Base-by-base conservation (phyloP, 1,140 invertebrate genomes). In the Papilio aristodemus region DNA sequence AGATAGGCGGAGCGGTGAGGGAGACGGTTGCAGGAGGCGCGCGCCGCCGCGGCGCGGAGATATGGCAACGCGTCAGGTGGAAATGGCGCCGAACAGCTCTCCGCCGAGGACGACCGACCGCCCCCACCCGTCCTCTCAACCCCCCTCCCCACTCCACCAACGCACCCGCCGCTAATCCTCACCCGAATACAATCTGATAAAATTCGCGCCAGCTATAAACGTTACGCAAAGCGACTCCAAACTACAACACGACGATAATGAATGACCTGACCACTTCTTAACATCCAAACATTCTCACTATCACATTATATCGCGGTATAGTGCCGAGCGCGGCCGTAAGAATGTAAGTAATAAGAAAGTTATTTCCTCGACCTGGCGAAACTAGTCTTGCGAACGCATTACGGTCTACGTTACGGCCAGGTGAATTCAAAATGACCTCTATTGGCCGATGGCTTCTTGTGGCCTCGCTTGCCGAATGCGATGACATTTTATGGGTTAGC, bases 31-130 rank as follows among this genome's bases (percentile, higher is more conserved):
- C 73, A 72, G 73, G 77, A 77, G 78, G 81, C 81, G 83, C 81
- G 85, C 84, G 81, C 79, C 77, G 76, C 72, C 77, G 80, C 87
- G 84, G 78, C 79, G 72, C 82, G 74, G 90, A 91, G 89, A 90
- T 91, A 88, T 83, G 86, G 87, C 85, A 86, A 90, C 84, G 89
- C 85, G 89, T 91, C 87, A 91, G 86, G 88, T 89, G 78, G 84
- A 90, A 90, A 89, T 91, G 90, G 90, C 89, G 90, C 87, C 87
- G 83, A 78, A 79, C 81, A 81, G 85, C 80, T 87, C 83, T 87
- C 79, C 91, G 86, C 88, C 92, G 91, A 92, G 89, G 92, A 91
- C 91, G 90, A 92, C 84, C 88, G 89, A 85, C 83, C 86, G 87
- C 90, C 87, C 91, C 91, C 87, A 80, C 79, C 84, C 80, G 73